Conservation (phyloP, 2,797 vertebrate species). For the Pangasius djambal region DNA sequence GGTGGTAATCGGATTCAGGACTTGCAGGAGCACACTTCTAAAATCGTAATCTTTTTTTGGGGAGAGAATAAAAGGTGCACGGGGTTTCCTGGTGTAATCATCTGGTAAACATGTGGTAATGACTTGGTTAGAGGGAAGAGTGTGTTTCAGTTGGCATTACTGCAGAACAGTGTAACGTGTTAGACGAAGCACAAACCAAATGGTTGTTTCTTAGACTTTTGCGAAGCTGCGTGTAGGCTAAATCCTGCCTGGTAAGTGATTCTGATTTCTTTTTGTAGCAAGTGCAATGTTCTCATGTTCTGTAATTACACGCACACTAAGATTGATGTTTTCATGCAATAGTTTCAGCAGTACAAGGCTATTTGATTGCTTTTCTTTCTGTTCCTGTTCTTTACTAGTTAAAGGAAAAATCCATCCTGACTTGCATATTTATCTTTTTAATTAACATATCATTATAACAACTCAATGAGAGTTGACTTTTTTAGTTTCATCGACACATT, state of each 20-base stretch:
- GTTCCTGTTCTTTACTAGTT: background rate
- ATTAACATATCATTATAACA: background rate
- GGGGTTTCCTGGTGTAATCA: constrained; percentile 7
- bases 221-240: background rate
- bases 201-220: background rate
- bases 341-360: background rate
- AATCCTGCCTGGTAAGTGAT: background rate
- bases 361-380: background rate
- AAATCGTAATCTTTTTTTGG: background rate
- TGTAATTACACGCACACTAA: background rate
- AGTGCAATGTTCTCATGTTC: background rate
- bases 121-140: constrained; percentile 2
- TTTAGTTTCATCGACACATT: background rate
- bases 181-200: constrained; percentile 9
- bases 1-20: background rate
- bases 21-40: background rate
- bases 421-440: background rate
- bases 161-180: constrained; percentile 8
- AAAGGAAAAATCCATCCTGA: background rate
- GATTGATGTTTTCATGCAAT: background rate
- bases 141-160: background rate
- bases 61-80: background rate
- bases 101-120: constrained; percentile 15
- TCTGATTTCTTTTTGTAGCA: background rate
- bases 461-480: background rate